Percentiles rank a stretch among this genome's conserved stretches.
These are phyloP conservation scores for Tragelaphus eurycerus DNA, from an alignment of 2,797 vertebrate genomes.

Conservation along the genomic window DNA sequence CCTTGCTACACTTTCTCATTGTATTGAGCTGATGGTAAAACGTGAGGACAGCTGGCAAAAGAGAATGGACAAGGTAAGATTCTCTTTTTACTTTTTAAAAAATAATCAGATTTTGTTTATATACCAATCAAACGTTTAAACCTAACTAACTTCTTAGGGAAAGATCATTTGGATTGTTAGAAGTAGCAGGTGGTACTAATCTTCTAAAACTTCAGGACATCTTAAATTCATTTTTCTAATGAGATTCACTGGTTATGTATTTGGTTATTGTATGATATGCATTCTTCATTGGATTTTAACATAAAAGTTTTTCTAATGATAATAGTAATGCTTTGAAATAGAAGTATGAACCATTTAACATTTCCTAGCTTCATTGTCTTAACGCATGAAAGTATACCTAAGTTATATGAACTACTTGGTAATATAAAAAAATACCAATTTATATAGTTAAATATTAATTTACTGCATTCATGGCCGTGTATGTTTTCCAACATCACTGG, in stretches of 20 bases:
- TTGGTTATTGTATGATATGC: background rate
- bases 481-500: background rate
- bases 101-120: background rate
- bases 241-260: background rate
- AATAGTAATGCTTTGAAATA: constrained; percentile 7
- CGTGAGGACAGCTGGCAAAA: constrained; percentile 98
- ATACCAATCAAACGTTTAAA: constrained; percentile 14
- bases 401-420: background rate
- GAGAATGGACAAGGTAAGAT: constrained; percentile 94
- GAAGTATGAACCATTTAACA: background rate
- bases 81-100: constrained; percentile 10
- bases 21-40: constrained; percentile 98
- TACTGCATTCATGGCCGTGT: background rate
- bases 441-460: constrained; percentile 49
- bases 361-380: constrained; percentile 1
- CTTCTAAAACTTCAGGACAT: background rate
- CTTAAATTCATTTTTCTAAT: constrained; percentile 10
- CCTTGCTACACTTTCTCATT: constrained; percentile 95
- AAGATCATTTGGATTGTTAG: background rate
- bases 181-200: background rate
- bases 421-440: background rate
- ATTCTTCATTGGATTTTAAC: constrained; percentile 38
- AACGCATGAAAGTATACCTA: constrained; percentile 9
- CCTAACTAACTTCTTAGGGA: constrained; percentile 11
- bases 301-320: background rate